phyloP scores from a whole-genome alignment of 1,140 invertebrate genomes.

The Stratiolaelaps scimitus region DNA sequence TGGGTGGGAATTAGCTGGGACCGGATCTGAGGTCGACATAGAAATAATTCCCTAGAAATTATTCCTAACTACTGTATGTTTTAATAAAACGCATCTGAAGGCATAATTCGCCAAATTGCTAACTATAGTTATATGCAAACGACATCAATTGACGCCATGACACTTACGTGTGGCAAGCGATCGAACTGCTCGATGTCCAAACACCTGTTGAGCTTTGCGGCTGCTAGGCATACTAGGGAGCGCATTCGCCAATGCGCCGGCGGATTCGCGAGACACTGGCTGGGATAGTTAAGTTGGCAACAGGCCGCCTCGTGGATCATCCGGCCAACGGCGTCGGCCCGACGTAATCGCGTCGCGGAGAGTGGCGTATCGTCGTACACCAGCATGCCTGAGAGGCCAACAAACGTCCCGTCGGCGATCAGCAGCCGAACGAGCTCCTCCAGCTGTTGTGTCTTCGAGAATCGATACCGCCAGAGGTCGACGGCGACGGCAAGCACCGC shows the following conservation, averaged over 20 bases:
- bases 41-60: too few relatives aligned
- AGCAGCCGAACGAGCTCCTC: not conserved
- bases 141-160: too few relatives aligned
- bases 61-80: too few relatives aligned
- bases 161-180: conserved; percentile 4
- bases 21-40: too few relatives aligned
- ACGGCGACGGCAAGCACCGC: too few relatives aligned
- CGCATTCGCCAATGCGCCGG: not conserved
- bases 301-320: not conserved
- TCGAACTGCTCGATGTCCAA: conserved; percentile 13
- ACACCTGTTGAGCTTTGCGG: not conserved
- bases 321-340: too few relatives aligned
- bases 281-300: not conserved
- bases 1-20: too few relatives aligned
- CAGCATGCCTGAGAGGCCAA: conserved; percentile 11
- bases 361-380: not conserved
- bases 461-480: too few relatives aligned
- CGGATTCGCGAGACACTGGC: not conserved
- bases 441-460: too few relatives aligned
- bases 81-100: too few relatives aligned
- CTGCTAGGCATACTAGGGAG: not conserved
- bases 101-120: too few relatives aligned
- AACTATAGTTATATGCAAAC: too few relatives aligned
- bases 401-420: not conserved
- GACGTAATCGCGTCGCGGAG: not conserved